Conservation (phyloP, 2,797 vertebrate genomes). For the Chromobotia macracanthus region DNA sequence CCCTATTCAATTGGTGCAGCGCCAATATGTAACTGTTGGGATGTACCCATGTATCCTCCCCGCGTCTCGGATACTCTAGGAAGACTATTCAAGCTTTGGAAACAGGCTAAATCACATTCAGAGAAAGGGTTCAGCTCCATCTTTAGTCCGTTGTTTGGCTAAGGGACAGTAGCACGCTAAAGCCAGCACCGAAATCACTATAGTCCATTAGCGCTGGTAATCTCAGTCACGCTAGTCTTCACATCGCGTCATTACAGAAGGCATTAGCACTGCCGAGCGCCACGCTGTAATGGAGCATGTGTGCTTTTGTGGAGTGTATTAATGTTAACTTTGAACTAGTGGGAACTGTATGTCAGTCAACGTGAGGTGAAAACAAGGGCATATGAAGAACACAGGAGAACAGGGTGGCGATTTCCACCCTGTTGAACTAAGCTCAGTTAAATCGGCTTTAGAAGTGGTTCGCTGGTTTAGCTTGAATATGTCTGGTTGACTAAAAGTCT, state of each 20-base stretch:
- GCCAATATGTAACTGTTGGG: constrained; percentile 15
- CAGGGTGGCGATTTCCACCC: not conserved
- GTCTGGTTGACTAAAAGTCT: too few species aligned
- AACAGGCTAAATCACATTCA: constrained; percentile 40
- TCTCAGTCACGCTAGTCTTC: constrained; percentile 55
- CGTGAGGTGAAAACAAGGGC: constrained; percentile 44
- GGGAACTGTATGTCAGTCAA: constrained; percentile 30
- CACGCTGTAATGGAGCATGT: constrained; percentile 33
- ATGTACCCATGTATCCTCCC: constrained; percentile 43
- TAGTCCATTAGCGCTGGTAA: constrained; percentile 54
- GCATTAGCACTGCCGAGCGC: constrained; percentile 49
- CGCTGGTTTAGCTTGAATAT: not conserved
- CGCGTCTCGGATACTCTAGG: constrained; percentile 15
- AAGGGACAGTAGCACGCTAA: constrained; percentile 28
- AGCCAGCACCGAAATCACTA: constrained; percentile 49
- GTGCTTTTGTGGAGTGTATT: constrained; percentile 37
- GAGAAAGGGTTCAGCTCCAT: constrained; percentile 3
- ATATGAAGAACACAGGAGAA: not conserved
- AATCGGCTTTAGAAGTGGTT: not conserved
- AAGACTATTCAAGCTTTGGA: constrained; percentile 35
- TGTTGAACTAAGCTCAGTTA: too few species aligned
- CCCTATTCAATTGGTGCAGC: constrained; percentile 3
- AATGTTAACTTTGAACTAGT: constrained; percentile 14
- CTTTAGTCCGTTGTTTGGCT: constrained; percentile 31
- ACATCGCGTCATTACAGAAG: constrained; percentile 40